These are phyloP conservation scores for Subanguina moxae DNA, from an alignment of 1,140 invertebrate genomes.

Conservation along the genomic window DNA sequence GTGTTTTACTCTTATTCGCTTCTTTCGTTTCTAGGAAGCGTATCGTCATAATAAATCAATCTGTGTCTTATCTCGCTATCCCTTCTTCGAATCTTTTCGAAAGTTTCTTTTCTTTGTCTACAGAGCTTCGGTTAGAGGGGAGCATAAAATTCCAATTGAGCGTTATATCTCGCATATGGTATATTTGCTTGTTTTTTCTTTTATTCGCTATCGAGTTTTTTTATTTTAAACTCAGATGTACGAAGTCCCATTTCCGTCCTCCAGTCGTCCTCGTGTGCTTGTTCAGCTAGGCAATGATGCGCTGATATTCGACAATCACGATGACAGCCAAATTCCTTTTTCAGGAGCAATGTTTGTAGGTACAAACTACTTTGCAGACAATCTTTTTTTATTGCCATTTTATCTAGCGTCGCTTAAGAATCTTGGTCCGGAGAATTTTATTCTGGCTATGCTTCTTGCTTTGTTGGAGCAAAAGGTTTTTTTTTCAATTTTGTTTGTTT, in stretches of 20 bases:
- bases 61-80: constrained; percentile 90
- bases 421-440: constrained; percentile 86
- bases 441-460: constrained; percentile 80
- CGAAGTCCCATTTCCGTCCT: constrained; percentile 92
- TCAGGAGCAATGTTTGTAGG: constrained; percentile 85
- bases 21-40: constrained; percentile 59
- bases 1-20: no score
- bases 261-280: constrained; percentile 75
- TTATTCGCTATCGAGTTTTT: no score
- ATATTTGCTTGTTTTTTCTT: not conserved
- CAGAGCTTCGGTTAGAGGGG: constrained; percentile 73
- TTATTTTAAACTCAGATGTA: constrained; percentile 74
- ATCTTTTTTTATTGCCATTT: no score
- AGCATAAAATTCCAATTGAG: constrained; percentile 82
- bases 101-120: constrained; percentile 75
- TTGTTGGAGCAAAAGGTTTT: constrained; percentile 80
- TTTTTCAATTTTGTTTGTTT: not conserved
- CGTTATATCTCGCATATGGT: constrained; percentile 64
- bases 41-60: constrained; percentile 89
- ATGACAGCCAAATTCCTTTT: constrained; percentile 85
- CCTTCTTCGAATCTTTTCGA: constrained; percentile 95
- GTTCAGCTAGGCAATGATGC: constrained; percentile 68
- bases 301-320: constrained; percentile 83
- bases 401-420: constrained; percentile 75
- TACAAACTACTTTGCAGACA: no score